Conservation (phyloP, 2,797 vertebrate species). For the Phrynocephalus forsythii region DNA sequence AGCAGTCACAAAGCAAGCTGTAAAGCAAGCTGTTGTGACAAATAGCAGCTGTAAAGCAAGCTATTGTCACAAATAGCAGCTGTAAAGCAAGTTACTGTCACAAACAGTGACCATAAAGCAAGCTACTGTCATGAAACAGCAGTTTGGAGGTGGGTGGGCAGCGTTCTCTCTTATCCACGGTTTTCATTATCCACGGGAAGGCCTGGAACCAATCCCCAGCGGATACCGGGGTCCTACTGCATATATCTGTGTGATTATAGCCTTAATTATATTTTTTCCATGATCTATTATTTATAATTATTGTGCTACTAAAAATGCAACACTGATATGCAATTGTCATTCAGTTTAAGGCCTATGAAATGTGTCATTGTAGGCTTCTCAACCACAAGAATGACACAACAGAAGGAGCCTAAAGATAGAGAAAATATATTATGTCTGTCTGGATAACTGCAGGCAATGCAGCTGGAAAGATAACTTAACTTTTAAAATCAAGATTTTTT, state of each 20-base stretch:
- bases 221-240: too few relatives aligned
- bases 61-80: too few relatives aligned
- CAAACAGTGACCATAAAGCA: background rate
- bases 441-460: conserved; percentile 8
- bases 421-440: conserved; percentile 6
- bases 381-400: conserved; percentile 1
- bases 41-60: too few relatives aligned
- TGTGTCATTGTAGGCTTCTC: background rate
- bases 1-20: too few relatives aligned
- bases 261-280: background rate
- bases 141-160: too few relatives aligned
- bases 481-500: background rate
- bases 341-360: background rate
- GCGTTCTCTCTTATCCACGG: too few relatives aligned
- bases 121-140: too few relatives aligned
- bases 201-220: too few relatives aligned
- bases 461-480: conserved; percentile 8
- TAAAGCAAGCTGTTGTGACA: too few relatives aligned
- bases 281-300: background rate
- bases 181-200: too few relatives aligned
- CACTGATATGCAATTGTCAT: background rate
- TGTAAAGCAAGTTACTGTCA: too few relatives aligned
- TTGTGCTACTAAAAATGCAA: background rate
- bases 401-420: background rate
- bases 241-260: background rate